Percentiles rank a stretch among this genome's conserved stretches.
phyloP scores from a whole-genome alignment of 1,140 invertebrate species.

The Macrostomum lignano region DNA sequence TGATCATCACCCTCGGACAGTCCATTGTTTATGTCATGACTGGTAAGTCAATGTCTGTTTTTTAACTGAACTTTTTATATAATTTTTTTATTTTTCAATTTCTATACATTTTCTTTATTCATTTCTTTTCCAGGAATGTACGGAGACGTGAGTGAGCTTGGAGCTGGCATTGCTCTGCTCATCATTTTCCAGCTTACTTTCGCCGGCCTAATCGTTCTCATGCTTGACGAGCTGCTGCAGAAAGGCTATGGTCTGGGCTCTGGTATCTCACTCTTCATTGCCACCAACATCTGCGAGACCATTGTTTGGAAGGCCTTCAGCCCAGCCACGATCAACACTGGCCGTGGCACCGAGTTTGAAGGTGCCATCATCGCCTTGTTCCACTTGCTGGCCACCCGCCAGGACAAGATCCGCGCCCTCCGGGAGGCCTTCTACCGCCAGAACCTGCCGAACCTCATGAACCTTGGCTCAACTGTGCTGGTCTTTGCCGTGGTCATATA shows the following conservation, averaged over 20 bases:
- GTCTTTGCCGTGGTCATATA: constrained; percentile 99
- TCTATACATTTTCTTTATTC: too few relatives aligned
- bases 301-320: constrained; percentile 99
- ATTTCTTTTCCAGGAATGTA: too few relatives aligned
- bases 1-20: constrained; percentile 99
- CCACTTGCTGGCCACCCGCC: constrained; percentile 74
- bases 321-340: constrained; percentile 91
- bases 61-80: too few relatives aligned
- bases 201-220: constrained; percentile 78
- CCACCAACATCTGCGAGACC: constrained; percentile 98
- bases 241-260: constrained; percentile 73
- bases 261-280: constrained; percentile 96
- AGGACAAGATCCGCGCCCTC: constrained; percentile 84
- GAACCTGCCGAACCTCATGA: constrained; percentile 96
- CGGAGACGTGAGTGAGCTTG: constrained; percentile 88
- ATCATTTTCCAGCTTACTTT: constrained; percentile 97
- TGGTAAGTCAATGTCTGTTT: too few relatives aligned
- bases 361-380: constrained; percentile 86
- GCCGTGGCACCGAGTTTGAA: constrained; percentile 74
- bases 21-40: constrained; percentile 99
- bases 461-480: constrained; percentile 75
- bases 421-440: constrained; percentile 96
- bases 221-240: constrained; percentile 86
- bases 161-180: constrained; percentile 80
- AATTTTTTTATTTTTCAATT: too few relatives aligned